Evolutionary conservation across 2,797 vertebrate genomes (phyloP).

Genomic region (Pelobates cultripes): DNA sequence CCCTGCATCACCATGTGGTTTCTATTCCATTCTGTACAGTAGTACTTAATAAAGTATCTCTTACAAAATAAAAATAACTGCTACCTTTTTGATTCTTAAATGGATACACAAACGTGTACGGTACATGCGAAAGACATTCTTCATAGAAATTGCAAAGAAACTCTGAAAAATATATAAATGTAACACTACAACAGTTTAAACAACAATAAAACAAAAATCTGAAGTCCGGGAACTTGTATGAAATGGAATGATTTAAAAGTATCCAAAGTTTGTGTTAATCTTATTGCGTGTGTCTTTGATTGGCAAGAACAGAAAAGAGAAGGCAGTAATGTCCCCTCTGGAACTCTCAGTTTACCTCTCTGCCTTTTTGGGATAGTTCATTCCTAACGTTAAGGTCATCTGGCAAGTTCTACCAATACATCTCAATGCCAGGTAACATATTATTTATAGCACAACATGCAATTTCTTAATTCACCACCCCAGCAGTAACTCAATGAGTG

Average conservation of each 20-base stretch:
- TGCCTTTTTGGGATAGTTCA: conserved; percentile 32
- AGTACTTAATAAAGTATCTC: too few species aligned
- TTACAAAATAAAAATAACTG: too few species aligned
- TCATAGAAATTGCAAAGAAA: too few species aligned
- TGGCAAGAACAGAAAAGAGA: conserved; percentile 21
- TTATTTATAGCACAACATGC: conserved; percentile 43
- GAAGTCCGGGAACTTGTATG: not conserved
- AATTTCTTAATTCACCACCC: conserved; percentile 28
- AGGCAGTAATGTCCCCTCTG: conserved; percentile 11
- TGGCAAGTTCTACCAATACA: conserved; percentile 26
- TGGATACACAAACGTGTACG: too few species aligned
- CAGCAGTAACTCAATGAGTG: conserved; percentile 21
- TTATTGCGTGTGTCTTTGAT: conserved; percentile 9
- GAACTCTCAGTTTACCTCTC: conserved; percentile 41
- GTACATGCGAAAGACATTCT: too few species aligned
- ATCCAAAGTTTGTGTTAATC: conserved; percentile 3
- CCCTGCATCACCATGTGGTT: too few species aligned
- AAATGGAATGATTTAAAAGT: conserved; percentile 28
- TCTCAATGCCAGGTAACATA: conserved; percentile 45
- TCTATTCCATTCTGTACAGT: too few species aligned
- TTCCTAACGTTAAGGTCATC: conserved; percentile 36
- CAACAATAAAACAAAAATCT: too few species aligned
- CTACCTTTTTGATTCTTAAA: too few species aligned
- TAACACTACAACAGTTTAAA: too few species aligned
- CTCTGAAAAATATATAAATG: too few species aligned